Percentiles rank a stretch among this genome's conserved stretches.
Evolutionary conservation across 1,140 invertebrate species (phyloP).

Genomic region (Ostrea denselamellosa): DNA sequence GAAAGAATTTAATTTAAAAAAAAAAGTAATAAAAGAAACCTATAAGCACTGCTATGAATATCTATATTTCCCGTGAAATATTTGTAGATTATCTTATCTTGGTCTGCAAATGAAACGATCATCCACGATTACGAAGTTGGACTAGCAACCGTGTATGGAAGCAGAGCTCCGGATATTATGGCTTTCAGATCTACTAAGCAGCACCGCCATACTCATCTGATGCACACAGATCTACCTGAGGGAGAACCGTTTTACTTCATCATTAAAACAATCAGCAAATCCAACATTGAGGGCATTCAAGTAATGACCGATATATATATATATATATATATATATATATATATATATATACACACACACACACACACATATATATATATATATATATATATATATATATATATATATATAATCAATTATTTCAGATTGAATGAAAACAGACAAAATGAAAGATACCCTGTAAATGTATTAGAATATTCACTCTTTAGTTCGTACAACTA

Average conservation of each 20-base stretch:
- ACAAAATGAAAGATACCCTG: too few species aligned
- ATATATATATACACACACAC: too few species aligned
- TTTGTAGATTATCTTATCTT: not conserved
- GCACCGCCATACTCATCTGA: slow-evolving; percentile 39
- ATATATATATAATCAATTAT: too few species aligned
- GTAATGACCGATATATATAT: slow-evolving; percentile 34
- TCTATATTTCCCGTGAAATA: too few species aligned
- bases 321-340: too few species aligned
- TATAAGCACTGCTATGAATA: too few species aligned
- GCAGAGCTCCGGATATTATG: slow-evolving; percentile 54
- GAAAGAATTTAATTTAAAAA: too few species aligned
- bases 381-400: too few species aligned
- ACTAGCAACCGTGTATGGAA: slow-evolving; percentile 42
- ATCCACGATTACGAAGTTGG: slow-evolving; percentile 61
- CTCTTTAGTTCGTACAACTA: not conserved
- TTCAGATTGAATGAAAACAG: too few species aligned
- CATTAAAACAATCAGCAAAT: slow-evolving; percentile 57
- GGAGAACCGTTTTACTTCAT: slow-evolving; percentile 57
- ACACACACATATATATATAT: too few species aligned
- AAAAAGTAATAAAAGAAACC: too few species aligned
- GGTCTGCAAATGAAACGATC: slow-evolving; percentile 15
- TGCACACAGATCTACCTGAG: slow-evolving; percentile 53
- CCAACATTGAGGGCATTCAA: slow-evolving; percentile 47
- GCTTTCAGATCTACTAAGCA: slow-evolving; percentile 53
- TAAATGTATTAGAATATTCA: not conserved